These are phyloP conservation scores for Hypotaenidia philippensis DNA, from an alignment of 2,797 vertebrate genomes.

Conservation along the genomic window DNA sequence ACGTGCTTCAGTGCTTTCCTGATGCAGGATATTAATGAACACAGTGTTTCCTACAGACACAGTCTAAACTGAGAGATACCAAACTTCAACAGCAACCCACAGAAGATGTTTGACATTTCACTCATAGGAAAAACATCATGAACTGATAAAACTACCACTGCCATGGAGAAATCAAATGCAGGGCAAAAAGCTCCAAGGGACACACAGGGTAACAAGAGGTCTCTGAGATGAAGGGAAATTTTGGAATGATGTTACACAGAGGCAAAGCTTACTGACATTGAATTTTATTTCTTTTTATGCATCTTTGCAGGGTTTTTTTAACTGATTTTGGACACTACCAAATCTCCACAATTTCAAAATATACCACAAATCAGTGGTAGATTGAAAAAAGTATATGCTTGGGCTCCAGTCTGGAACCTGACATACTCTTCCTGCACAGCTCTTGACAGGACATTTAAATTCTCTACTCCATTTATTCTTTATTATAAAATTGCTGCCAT, in stretches of 20 bases:
- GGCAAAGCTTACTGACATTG: rapidly evolving
- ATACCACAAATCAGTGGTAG: not conserved
- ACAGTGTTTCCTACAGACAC: not conserved
- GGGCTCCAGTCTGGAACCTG: not conserved
- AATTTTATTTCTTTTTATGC: not conserved
- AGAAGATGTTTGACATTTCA: not conserved
- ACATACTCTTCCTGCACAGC: not conserved
- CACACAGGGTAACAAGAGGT: not conserved
- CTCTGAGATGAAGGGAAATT: not conserved
- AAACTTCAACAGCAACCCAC: not conserved
- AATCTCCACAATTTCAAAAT: not conserved
- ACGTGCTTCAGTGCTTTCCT: not conserved
- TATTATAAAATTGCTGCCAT: not conserved
- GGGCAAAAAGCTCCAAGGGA: not conserved
- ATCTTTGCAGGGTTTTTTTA: not conserved
- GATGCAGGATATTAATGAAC: not conserved
- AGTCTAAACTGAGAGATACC: not conserved
- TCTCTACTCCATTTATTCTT: not conserved
- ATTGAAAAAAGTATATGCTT: not conserved
- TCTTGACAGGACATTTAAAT: not conserved
- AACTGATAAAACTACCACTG: not conserved
- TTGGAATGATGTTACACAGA: not conserved
- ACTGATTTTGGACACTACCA: not conserved
- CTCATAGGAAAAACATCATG: not conserved
- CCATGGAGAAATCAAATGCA: not conserved